These are phyloP conservation scores for Brachyistius frenatus DNA, from an alignment of 2,113 vertebrate genomes.

Conservation along the genomic window DNA sequence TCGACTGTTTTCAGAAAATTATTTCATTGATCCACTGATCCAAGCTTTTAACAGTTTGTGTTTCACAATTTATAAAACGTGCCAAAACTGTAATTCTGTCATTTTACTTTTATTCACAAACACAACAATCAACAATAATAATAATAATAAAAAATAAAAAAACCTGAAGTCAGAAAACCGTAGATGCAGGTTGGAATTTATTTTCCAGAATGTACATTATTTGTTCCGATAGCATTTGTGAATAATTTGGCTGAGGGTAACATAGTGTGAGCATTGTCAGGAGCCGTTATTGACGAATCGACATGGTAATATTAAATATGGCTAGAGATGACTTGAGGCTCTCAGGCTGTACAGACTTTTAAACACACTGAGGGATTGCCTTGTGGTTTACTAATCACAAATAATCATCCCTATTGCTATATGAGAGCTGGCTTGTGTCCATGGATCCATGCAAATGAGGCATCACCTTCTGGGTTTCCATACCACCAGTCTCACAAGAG, in stretches of 20 bases:
- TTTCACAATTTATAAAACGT: neutral
- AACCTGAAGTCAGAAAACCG: neutral
- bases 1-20: neutral
- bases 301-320: neutral
- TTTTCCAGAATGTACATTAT: neutral
- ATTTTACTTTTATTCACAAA: no score
- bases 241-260: neutral
- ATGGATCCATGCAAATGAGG: conserved; percentile 7
- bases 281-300: neutral
- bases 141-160: neutral
- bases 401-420: neutral
- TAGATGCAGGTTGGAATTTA: neutral
- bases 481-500: neutral
- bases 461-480: neutral
- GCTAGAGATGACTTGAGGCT: neutral
- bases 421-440: neutral
- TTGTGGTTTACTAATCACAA: neutral
- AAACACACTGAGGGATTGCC: neutral
- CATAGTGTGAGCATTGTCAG: neutral
- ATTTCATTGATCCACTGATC: neutral
- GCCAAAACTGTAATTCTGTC: no score
- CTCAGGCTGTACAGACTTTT: conserved; percentile 3
- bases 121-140: no score
- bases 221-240: no score
- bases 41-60: neutral